Evolutionary conservation across 2,113 vertebrate genomes (phyloP), one percentile per base, ranked within the genome.

Genomic region (Agelaius tricolor): DNA sequence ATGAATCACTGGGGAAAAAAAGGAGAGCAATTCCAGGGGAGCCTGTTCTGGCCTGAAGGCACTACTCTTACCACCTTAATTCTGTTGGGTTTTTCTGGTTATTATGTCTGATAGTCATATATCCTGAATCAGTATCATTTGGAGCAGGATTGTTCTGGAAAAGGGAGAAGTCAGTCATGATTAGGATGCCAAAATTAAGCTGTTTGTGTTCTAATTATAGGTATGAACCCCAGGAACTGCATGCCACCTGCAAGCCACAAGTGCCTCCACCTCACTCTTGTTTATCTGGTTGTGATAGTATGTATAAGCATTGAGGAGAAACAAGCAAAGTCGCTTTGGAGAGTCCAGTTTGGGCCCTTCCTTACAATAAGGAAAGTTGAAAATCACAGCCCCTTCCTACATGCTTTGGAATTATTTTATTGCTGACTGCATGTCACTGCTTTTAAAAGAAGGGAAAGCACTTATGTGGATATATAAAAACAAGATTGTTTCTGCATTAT

Each of bases 101-200:
- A 0, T 78, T 21, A 59, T 41, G 26, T 24, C 39, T 86, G 61
- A 47, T 41, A 75, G 81, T 23, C 12, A 5, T 46, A 41, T 44
- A 57, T 75, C 57, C 77, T 68, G 61, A 89, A 76, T 79, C 62
- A 76, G 30, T 61, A 37, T 91, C 52, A 73, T 44, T 72, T n/a
- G 9, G 47, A 94, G 49, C 35, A 44, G 57, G 39, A 67, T 75
- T 81, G 15, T 82, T 92, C 57, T 1, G 15, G 59, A 44, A 68
- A 81, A 84, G 16, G 47, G 47, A 78, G 33, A 94, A 58, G 47
- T 63, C 3, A 71, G 33, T 89, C 57, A n/a, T 78, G 31, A 78
- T 65, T 47, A 75, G 52, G 35, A 47, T 67, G 43, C 84, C 80
- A 90, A 77, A 87, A 90, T 61, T 84, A 83, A 85, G 61, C 35